A percentile compares a stretch with the other conserved stretches of the same genome.
Conservation (phyloP, 2,113 vertebrate species). For the Toxotes jaculatrix region DNA sequence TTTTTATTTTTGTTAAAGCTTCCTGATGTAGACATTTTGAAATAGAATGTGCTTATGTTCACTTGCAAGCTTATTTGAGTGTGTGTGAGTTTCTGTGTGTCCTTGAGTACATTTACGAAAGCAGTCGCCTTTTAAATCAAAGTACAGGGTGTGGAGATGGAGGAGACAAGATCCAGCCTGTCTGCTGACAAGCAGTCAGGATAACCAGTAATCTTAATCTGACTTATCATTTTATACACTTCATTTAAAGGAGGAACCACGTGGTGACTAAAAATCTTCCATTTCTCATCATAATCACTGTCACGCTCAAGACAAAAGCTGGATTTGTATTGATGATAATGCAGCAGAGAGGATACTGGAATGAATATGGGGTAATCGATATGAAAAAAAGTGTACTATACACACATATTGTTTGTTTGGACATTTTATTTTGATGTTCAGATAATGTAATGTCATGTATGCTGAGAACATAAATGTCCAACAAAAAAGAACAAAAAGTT, state of each 20-base stretch:
- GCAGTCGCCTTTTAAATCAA: constrained; percentile 4
- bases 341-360: no score
- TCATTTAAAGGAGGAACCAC: no score
- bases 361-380: no score
- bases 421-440: no score
- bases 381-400: no score
- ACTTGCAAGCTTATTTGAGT: neutral
- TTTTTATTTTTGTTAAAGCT: neutral
- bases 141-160: constrained; percentile 8
- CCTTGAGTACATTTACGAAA: neutral
- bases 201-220: neutral
- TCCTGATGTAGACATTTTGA: neutral
- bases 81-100: neutral
- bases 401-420: no score
- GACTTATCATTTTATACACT: neutral
- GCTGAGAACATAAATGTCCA: no score
- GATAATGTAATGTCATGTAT: no score
- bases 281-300: neutral
- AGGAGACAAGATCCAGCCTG: constrained; percentile 40
- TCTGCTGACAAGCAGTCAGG: neutral
- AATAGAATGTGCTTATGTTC: neutral
- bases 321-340: neutral
- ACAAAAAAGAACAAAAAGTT: no score
- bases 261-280: neutral
- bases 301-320: neutral